Evolutionary conservation across 1,140 invertebrate genomes (phyloP), one percentile per base, ranked within the genome.

Genomic region (Hypothenemus hampei): DNA sequence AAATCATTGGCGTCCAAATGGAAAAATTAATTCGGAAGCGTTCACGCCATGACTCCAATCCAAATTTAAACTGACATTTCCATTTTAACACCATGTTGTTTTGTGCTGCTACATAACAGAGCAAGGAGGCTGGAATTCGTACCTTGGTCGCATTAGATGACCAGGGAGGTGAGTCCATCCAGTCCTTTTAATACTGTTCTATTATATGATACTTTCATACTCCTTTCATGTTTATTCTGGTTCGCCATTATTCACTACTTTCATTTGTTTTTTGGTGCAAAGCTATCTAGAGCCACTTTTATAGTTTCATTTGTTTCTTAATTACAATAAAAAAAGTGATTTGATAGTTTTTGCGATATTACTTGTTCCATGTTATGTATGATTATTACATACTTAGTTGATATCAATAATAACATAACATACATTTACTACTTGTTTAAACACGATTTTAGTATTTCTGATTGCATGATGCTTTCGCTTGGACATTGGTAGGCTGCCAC

Each of bases 91-190:
- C 78, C n/a, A n/a, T n/a, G n/a, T 82, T 81, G 81, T 84, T 84
- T 79, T 80, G 78, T 82, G 82, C 83, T 78, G 80, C 81, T 31
- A 41, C n/a, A n/a, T n/a, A n/a, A n/a, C 86, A 97, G 93, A 96
- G 93, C 85, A 98, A 98, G 87, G 95, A 98, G 84, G 93, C 93
- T 76, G 95, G 93, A 78, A 95, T 97, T 81, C 91, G 93, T 75
- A 97, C 93, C 81, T 85, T 97, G 84, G 93, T 97, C 78, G 93
- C 93, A 81, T 86, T 97, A 80, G 94, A 97, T 80, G 92, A 96
- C 84, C 94, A 97, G 87, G 93, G 93, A 91, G 93, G 93, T 97
- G 87, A 92, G 87, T 91, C 77, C 75, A 66, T 62, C 60, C 52
- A 40, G 7, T 59, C 53, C n/a, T n/a, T n/a, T n/a, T n/a, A 44